Evolutionary conservation across 2,113 vertebrate species (phyloP).

Genomic region (Gobius niger): DNA sequence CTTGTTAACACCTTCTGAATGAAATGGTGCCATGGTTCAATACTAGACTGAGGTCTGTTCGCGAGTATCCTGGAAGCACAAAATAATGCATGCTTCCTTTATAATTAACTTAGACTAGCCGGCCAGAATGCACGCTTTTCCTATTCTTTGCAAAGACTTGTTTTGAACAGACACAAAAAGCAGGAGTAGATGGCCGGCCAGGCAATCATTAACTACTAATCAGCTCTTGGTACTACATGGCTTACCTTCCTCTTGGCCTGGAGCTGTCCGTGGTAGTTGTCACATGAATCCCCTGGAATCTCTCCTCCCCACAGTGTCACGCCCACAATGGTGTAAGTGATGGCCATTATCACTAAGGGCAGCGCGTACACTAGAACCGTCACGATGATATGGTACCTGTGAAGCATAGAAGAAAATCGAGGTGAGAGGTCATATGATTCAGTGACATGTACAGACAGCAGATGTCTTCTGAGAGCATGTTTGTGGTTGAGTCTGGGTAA

Average conservation of each 20-base stretch:
- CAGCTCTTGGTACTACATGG: too few species aligned
- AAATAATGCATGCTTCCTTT: neutral
- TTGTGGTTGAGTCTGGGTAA: too few species aligned
- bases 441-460: neutral
- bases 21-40: neutral
- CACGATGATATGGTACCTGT: constrained; percentile 92
- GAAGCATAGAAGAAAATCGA: neutral
- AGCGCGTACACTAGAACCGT: constrained; percentile 89
- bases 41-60: neutral
- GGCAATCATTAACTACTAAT: too few species aligned
- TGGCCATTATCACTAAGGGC: constrained; percentile 92
- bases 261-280: constrained; percentile 95
- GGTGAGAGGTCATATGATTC: neutral
- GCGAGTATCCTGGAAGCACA: constrained; percentile 5
- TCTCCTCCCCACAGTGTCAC: constrained; percentile 94
- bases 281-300: constrained; percentile 91
- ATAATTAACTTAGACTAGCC: neutral
- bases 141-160: neutral
- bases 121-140: neutral
- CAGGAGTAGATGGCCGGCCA: too few species aligned
- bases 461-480: neutral
- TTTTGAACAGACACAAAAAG: too few species aligned
- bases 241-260: constrained; percentile 94
- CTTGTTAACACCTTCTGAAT: neutral
- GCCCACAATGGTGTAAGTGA: constrained; percentile 95